phyloP scores from a whole-genome alignment of 2,797 vertebrate genomes.

The Sebastiscus albofasciatus region DNA sequence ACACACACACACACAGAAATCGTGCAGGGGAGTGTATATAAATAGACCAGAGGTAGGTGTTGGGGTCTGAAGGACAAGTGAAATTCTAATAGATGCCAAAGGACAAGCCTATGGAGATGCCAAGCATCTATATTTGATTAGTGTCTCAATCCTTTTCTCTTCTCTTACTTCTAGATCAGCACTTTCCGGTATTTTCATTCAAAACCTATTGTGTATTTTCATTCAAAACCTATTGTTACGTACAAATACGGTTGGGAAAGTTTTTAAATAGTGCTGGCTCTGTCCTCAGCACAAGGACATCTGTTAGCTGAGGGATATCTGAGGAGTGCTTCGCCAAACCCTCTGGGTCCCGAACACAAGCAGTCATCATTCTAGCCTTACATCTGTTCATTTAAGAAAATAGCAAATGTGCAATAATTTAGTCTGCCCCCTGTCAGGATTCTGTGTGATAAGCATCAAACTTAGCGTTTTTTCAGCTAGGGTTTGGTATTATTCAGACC shows the following conservation, averaged over 20 bases:
- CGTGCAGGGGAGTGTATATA: constrained; percentile 43
- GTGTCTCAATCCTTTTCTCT: neutral
- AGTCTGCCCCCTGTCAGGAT: constrained; percentile 19
- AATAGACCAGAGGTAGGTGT: constrained; percentile 66
- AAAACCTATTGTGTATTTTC: neutral
- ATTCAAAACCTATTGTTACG: constrained; percentile 4
- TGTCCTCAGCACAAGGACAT: constrained; percentile 57
- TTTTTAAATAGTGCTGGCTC: constrained; percentile 16
- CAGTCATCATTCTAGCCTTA: constrained; percentile 41
- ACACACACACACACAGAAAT: constrained; percentile 10
- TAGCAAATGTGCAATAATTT: constrained; percentile 40
- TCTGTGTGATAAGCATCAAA: constrained; percentile 20
- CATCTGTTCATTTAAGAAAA: constrained; percentile 59
- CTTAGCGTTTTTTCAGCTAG: neutral
- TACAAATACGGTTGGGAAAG: constrained; percentile 21
- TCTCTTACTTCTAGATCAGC: neutral
- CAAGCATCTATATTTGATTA: constrained; percentile 37
- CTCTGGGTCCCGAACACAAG: constrained; percentile 44
- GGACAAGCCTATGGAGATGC: constrained; percentile 55
- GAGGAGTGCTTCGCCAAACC: constrained; percentile 64
- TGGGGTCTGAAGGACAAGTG: constrained; percentile 61
- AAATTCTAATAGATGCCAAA: constrained; percentile 72
- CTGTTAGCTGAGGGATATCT: constrained; percentile 57
- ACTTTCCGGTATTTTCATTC: neutral
- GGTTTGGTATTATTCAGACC: neutral